Conservation (phyloP, 1,140 invertebrate species). For the Calliopsis andreniformis region DNA sequence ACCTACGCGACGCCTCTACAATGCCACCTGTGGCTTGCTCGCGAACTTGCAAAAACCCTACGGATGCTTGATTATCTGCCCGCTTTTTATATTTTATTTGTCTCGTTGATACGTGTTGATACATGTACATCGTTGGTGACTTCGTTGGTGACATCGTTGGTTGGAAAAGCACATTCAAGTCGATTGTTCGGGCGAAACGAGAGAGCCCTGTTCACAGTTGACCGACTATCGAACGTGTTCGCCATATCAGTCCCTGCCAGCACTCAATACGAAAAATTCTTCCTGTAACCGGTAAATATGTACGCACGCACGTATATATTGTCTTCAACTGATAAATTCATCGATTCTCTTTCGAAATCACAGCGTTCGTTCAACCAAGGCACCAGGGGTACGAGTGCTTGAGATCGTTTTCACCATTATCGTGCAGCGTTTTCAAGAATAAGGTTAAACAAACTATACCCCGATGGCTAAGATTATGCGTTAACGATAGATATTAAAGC, state of each 20-base stretch:
- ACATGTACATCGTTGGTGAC: too few relatives aligned
- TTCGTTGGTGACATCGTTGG: not conserved
- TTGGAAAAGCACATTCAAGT: constrained; percentile 40
- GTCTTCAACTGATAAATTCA: too few relatives aligned
- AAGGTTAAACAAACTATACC: too few relatives aligned
- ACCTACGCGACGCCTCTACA: constrained; percentile 5
- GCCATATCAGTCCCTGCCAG: not conserved
- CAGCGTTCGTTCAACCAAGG: too few relatives aligned
- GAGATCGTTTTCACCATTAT: too few relatives aligned
- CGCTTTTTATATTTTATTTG: not conserved
- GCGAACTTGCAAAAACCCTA: not conserved
- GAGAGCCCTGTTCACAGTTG: constrained; percentile 3
- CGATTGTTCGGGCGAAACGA: constrained; percentile 31
- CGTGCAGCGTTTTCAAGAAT: too few relatives aligned
- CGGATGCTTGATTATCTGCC: not conserved
- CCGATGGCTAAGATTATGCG: too few relatives aligned
- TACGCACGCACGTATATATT: too few relatives aligned
- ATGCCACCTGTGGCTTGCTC: constrained; percentile 57
- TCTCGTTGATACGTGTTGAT: too few relatives aligned
- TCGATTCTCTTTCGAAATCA: not conserved
- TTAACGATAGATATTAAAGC: too few relatives aligned
- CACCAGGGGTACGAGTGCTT: too few relatives aligned
- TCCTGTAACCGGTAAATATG: too few relatives aligned
- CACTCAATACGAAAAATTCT: not conserved
- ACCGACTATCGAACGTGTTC: constrained; percentile 9